These are phyloP conservation scores for Festucalex cinctus DNA, from an alignment of 2,113 vertebrate species.

Conservation along the genomic window DNA sequence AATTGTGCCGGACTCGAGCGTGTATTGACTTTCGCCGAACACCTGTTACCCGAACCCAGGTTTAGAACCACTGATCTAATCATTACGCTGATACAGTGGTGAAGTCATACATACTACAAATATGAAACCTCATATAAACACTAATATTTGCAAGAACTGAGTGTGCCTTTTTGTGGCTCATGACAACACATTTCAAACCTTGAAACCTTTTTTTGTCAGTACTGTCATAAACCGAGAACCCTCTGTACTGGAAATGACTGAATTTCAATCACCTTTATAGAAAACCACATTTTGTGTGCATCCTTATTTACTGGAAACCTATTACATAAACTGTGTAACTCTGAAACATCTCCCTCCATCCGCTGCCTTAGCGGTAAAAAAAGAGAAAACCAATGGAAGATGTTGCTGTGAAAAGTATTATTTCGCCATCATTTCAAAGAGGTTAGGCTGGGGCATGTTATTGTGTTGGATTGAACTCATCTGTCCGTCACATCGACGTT, in stretches of 20 bases:
- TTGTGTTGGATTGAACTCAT: neutral
- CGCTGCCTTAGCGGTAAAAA: neutral
- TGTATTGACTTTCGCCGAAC: no score
- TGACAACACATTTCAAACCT: neutral
- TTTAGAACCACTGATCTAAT: no score
- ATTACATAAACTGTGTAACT: neutral
- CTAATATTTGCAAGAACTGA: neutral
- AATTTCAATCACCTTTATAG: neutral
- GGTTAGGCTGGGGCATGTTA: slow-evolving; percentile 6
- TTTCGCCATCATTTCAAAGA: slow-evolving; percentile 8
- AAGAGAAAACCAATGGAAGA: neutral
- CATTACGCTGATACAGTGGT: no score
- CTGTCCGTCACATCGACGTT: neutral
- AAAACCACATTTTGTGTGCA: neutral
- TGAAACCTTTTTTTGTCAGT: neutral
- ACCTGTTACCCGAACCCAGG: no score
- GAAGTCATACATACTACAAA: no score
- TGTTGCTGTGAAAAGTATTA: neutral
- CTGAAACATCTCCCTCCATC: neutral
- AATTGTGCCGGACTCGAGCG: no score
- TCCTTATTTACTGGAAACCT: neutral
- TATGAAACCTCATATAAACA: neutral
- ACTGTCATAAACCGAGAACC: neutral
- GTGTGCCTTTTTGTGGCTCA: neutral
- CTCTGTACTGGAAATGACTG: neutral